phyloP scores from a whole-genome alignment of 2,113 vertebrate genomes.

The Nothobranchius kuhntae region DNA sequence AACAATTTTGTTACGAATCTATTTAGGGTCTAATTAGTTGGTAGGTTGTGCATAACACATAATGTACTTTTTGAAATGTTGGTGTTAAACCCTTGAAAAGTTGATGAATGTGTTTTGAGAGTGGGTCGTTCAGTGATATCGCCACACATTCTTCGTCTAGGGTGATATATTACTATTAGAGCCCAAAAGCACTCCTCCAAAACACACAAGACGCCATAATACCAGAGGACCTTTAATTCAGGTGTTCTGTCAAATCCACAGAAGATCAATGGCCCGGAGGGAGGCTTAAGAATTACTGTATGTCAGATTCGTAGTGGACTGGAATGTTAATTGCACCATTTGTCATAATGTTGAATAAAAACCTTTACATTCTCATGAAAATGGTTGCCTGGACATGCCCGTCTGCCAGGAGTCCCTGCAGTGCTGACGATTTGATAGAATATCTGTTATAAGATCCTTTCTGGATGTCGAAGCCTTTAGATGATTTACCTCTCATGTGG shows the following conservation, averaged over 20 bases:
- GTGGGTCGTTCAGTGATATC: background rate
- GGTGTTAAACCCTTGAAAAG: too few relatives aligned
- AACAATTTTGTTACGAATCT: too few relatives aligned
- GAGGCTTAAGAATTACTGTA: conserved; percentile 30
- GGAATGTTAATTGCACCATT: conserved; percentile 72
- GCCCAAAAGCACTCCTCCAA: conserved; percentile 44
- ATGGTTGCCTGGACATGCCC: conserved; percentile 46
- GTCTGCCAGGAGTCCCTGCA: conserved; percentile 30
- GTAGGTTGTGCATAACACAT: too few relatives aligned
- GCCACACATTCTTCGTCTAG: conserved; percentile 1
- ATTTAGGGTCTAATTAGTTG: too few relatives aligned
- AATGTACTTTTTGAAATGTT: too few relatives aligned
- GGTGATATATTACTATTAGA: conserved; percentile 30
- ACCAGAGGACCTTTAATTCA: conserved; percentile 31
- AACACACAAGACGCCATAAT: conserved; percentile 39
- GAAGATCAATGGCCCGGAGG: conserved; percentile 9
- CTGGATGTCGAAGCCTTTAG: conserved; percentile 27
- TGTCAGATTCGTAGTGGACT: conserved; percentile 49
- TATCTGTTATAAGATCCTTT: conserved; percentile 51
- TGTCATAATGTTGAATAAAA: conserved; percentile 63
- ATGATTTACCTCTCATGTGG: conserved; percentile 4
- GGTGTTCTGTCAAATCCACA: conserved; percentile 41
- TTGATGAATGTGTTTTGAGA: background rate
- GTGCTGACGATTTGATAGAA: conserved; percentile 22
- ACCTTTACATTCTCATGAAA: conserved; percentile 31